A percentile compares a stretch with the other conserved stretches of the same genome.
phyloP scores from a whole-genome alignment of 2,113 vertebrate genomes.

The human region DNA sequence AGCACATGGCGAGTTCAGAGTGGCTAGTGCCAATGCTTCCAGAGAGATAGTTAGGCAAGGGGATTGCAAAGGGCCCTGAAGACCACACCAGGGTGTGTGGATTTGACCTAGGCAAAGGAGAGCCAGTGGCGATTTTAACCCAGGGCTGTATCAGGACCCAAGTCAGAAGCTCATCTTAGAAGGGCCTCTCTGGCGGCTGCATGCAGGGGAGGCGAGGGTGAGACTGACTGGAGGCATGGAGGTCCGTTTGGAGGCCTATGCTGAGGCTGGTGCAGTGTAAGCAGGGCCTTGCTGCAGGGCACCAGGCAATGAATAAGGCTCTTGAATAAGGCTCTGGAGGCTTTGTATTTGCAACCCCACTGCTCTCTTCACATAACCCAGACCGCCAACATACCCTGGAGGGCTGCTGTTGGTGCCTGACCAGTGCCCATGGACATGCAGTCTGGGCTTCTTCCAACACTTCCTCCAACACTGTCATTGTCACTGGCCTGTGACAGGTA shows the following conservation, averaged over 20 bases:
- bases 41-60: neutral
- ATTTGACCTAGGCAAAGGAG: neutral
- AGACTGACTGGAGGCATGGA: neutral
- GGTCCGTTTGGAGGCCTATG: too few relatives aligned
- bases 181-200: neutral
- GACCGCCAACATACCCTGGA: rapidly evolving
- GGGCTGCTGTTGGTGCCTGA: too few relatives aligned
- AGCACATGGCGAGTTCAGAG: rapidly evolving
- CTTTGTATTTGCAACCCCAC: neutral
- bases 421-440: rapidly evolving
- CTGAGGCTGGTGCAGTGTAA: rapidly evolving
- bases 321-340: neutral
- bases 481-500: neutral
- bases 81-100: rapidly evolving
- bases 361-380: neutral
- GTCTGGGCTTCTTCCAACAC: too few relatives aligned
- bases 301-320: neutral
- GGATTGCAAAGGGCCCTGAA: too few relatives aligned
- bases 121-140: neutral
- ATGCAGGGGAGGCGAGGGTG: neutral
- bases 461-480: rapidly evolving
- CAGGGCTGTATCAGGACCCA: neutral
- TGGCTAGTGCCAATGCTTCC: neutral
- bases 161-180: neutral
- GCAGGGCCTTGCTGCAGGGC: neutral